These are phyloP conservation scores for Pampus argenteus DNA, from an alignment of 2,797 vertebrate species.

Conservation along the genomic window DNA sequence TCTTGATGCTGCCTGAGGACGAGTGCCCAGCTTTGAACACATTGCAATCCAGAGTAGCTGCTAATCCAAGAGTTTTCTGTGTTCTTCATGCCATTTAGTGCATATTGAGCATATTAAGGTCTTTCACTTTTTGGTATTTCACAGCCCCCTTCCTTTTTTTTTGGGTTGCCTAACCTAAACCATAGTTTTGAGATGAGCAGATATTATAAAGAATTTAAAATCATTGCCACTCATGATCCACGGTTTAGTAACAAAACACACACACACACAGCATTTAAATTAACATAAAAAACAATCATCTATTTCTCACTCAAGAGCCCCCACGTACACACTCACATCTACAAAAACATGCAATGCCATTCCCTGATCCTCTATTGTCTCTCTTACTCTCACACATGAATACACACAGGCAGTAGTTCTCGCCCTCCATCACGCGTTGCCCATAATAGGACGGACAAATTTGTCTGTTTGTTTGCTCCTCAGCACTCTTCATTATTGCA, in stretches of 20 bases:
- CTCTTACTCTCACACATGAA: conserved; percentile 6
- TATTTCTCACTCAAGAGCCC: neutral
- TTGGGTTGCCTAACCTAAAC: neutral
- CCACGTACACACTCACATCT: neutral
- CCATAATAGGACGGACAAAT: conserved; percentile 57
- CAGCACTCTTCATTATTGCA: conserved; percentile 64
- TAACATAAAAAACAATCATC: neutral
- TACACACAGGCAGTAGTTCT: conserved; percentile 1
- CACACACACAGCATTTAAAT: neutral
- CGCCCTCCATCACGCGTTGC: conserved; percentile 23
- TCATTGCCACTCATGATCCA: too few relatives aligned
- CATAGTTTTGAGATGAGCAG: neutral
- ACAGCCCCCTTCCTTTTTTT: neutral
- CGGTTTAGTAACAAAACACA: too few relatives aligned
- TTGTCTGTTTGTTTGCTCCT: conserved; percentile 66
- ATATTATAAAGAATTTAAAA: neutral
- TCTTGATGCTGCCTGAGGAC: neutral
- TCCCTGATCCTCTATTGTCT: neutral
- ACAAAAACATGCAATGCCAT: conserved; percentile 10
- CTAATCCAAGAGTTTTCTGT: neutral
- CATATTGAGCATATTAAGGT: neutral
- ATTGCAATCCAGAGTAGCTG: neutral
- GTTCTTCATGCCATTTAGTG: neutral
- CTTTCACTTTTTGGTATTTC: neutral
- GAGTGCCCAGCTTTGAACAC: neutral